Evolutionary conservation across 2,888 invertebrate genomes (phyloP), one percentile per base, ranked within the genome.

Genomic region (Campaea margaritaria): DNA sequence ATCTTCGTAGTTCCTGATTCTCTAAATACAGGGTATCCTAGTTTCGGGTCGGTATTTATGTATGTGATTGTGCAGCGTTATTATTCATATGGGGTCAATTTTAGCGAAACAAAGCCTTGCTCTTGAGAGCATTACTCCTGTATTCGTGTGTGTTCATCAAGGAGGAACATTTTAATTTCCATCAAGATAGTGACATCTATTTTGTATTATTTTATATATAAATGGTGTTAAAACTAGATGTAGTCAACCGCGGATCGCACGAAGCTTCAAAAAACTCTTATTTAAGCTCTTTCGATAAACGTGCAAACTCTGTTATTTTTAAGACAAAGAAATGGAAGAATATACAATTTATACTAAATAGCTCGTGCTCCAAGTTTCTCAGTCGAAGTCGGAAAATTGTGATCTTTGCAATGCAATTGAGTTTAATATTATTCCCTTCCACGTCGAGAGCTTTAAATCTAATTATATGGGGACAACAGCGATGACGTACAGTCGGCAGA

Each of bases 351-450:
- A 65, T 69, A 66, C 62, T 61, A 69, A 72, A 73, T 71, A 70
- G 70, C 70, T 67, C 67, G 64, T 63, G 42, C 67, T 62, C 69
- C 64, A 73, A 78, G 73, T 81, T 81, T 75, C 74, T 74, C 70
- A 39, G 67, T 69, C 69, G 66, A 75, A 76, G 77, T 71, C 68
- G 77, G 83, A 80, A 87, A 86, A 85, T 85, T 86, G 84, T 87
- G 86, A 90, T 89, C 86, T 87, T 89, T 85, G 86, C 84, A 84
- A 86, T 86, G 87, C 85, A 85, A 89, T 89, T 85, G 85, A 87
- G 85, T 89, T 90, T 86, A 87, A 88, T 88, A 86, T 87, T 83
- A 87, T 89, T 87, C 84, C 81, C 80, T 80, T 83, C 84, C 78
- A 84, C 86, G 87, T 77, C 81, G 86, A 86, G 87, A 84, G 87